phyloP scores from a whole-genome alignment of 2,113 vertebrate species.

The Galemys pyrenaicus region DNA sequence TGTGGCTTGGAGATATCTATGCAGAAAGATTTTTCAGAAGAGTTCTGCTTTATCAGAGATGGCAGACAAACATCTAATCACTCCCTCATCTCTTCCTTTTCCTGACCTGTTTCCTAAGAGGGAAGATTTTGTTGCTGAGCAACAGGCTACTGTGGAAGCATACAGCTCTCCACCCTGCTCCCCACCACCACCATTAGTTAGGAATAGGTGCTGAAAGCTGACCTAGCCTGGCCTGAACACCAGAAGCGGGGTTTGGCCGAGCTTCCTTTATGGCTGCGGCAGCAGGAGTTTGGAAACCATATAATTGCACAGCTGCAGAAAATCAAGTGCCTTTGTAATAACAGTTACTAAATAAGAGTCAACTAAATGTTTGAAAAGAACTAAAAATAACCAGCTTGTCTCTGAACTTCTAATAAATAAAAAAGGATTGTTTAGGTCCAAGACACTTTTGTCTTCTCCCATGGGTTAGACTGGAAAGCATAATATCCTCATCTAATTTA shows the following conservation, averaged over 20 bases:
- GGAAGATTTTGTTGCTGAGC: constrained; percentile 59
- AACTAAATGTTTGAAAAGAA: background rate
- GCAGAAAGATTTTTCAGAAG: background rate
- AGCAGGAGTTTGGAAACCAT: background rate
- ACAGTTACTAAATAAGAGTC: background rate
- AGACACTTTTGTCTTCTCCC: background rate
- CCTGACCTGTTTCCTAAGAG: constrained; percentile 49
- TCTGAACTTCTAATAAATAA: constrained; percentile 10
- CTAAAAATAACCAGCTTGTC: background rate
- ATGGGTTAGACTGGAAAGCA: background rate
- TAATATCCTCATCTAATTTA: background rate
- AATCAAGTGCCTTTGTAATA: background rate
- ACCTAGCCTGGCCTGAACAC: background rate
- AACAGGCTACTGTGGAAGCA: constrained; percentile 32
- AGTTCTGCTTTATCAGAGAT: constrained; percentile 33
- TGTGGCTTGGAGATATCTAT: background rate
- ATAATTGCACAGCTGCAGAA: background rate
- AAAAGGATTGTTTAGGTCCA: background rate
- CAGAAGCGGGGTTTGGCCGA: background rate
- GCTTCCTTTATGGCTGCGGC: background rate
- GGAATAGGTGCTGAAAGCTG: background rate
- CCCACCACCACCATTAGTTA: background rate
- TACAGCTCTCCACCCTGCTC: background rate
- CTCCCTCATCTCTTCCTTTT: constrained; percentile 23
- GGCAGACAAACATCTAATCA: constrained; percentile 40